Percentiles rank a stretch among this genome's conserved stretches.
phyloP scores from a whole-genome alignment of 2,888 invertebrate species.

The Meganola albula region DNA sequence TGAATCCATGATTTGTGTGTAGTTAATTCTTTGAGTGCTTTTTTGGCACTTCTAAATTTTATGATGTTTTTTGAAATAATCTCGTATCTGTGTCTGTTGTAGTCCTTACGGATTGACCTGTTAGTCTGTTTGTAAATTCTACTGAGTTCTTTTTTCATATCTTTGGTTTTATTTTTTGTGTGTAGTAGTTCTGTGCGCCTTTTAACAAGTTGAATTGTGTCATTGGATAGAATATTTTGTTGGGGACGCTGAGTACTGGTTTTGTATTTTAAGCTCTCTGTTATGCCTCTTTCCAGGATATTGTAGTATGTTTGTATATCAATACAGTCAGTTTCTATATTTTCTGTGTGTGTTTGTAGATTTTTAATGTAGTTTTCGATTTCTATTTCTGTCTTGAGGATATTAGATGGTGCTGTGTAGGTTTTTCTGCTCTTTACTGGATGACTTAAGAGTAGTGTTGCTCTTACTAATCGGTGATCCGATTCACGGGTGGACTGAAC shows the following conservation, averaged over 20 bases:
- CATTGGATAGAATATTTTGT: constrained; percentile 3
- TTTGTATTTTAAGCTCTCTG: constrained; percentile 1
- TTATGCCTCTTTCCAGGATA: constrained; percentile 3
- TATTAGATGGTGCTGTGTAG: constrained; percentile 3
- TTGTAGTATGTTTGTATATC: constrained; percentile 9
- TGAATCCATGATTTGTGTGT: constrained; percentile 9
- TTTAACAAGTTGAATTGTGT: constrained; percentile 4
- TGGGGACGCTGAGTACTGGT: not conserved
- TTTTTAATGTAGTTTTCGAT: not conserved
- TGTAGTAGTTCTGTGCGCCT: constrained; percentile 4
- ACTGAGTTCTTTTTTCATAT: constrained; percentile 10
- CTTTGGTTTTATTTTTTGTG: constrained; percentile 9
- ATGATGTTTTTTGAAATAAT: constrained; percentile 15
- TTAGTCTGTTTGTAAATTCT: constrained; percentile 3
- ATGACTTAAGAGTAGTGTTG: too few species aligned
- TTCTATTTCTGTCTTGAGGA: constrained; percentile 1
- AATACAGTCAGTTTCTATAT: constrained; percentile 4
- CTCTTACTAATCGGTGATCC: too few species aligned
- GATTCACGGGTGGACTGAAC: too few species aligned
- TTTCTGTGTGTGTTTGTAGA: not conserved
- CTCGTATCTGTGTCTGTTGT: constrained; percentile 1
- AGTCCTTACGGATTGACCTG: constrained; percentile 9
- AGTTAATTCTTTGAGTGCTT: constrained; percentile 11
- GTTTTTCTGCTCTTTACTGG: not conserved
- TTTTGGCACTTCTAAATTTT: constrained; percentile 15